These are phyloP conservation scores for Phaedon cochleariae DNA, from an alignment of 2,888 invertebrate genomes.

Conservation along the genomic window DNA sequence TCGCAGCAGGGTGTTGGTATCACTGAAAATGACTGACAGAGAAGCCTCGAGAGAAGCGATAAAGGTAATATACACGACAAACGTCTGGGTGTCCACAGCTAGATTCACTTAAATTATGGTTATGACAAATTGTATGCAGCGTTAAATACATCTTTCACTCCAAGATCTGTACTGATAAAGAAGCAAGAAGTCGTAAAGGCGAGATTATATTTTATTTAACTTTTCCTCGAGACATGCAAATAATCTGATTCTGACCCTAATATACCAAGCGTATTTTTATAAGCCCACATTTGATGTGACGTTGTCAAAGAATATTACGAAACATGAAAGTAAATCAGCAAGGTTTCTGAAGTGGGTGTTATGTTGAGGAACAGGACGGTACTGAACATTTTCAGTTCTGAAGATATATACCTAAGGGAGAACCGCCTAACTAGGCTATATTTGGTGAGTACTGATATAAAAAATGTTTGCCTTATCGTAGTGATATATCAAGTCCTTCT, in stretches of 20 bases:
- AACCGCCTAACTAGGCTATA: too few relatives aligned
- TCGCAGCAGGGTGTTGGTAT: conserved; percentile 41
- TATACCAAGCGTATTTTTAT: conserved; percentile 21
- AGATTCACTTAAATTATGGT: conserved; percentile 37
- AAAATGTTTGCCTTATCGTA: too few relatives aligned
- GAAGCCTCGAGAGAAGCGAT: conserved; percentile 30
- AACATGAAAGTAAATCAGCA: conserved; percentile 26
- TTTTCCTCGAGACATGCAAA: conserved; percentile 26
- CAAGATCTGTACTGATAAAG: conserved; percentile 29
- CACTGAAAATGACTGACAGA: conserved; percentile 34
- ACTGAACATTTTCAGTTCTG: background rate
- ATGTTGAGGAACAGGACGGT: conserved; percentile 17
- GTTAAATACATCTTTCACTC: conserved; percentile 35
- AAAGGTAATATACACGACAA: conserved; percentile 32
- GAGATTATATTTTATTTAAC: conserved; percentile 21
- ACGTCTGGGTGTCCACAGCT: conserved; percentile 37
- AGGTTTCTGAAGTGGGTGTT: conserved; percentile 22
- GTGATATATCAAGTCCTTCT: too few relatives aligned
- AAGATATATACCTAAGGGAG: background rate
- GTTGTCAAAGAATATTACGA: conserved; percentile 22
- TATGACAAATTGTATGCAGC: conserved; percentile 41
- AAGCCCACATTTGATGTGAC: conserved; percentile 23
- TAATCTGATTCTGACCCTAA: conserved; percentile 19
- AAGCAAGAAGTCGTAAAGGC: conserved; percentile 26
- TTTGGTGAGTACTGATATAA: too few relatives aligned